Evolutionary conservation across 2,797 vertebrate species (phyloP), one percentile per base, ranked within the genome.

Genomic region (Holocentrus rufus): DNA sequence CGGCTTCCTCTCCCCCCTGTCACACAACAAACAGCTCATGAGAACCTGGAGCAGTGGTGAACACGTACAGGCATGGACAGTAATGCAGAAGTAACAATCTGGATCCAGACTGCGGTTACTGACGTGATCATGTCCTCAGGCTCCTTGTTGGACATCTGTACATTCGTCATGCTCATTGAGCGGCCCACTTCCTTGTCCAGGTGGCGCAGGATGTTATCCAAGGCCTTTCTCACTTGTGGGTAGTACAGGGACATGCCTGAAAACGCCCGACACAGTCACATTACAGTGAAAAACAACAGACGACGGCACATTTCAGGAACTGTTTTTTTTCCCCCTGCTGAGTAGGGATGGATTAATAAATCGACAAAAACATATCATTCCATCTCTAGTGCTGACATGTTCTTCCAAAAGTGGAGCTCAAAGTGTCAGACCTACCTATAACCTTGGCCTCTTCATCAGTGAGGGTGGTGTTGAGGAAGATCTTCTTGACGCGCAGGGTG

Each of bases 91-190:
- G 13, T 3, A 44, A 27, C 1, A 0, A 2, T 9, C 22, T 7
- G 20, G 42, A 69, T 61, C 14, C 11, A 36, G 23, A n/a, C 7
- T 52, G 36, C 8, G 42, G 56, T 42, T 90, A 94, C 97, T 11
- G 92, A 99, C 98, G 98, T 99, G 79, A 99, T 98, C 98, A 99
- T 98, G 82, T 99, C 98, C 91, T 99, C 98, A 0, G 98, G 98
- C 80, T 99, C 98, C 86, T 99, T 99, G 83, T 99, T 98, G 69
- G 96, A 98, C 97, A 99, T 98, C 92, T 99, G 98, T 54, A 99
- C 95, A 11, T 92, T 99, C 17, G 98, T 99, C 97, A 99, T 98
- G 85, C 97, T 99, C 98, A 99, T 99, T 5, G 97, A 97, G 72
- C 98, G 96, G 36, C 98, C 98, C 84, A 99, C 98, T 85, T 99